Evolutionary conservation across 2,888 invertebrate species (phyloP), one percentile per base, ranked within the genome.

Genomic region (Erannis defoliaria): DNA sequence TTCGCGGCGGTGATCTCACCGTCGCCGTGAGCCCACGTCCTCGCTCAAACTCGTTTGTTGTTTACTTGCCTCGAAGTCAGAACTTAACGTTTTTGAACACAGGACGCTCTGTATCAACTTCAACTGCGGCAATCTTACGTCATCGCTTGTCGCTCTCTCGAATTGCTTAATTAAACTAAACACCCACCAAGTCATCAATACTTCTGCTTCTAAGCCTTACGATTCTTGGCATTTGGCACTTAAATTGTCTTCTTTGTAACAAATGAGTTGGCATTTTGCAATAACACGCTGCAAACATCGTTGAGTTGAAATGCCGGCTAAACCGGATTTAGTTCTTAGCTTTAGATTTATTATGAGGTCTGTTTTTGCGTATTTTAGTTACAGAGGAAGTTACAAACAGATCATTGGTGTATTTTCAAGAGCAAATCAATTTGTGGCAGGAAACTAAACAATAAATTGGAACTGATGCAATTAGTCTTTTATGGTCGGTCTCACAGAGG

Each of bases 1-100:
- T 89, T 89, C 82, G 80, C 80, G 78, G 86, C 88, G 92, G 79
- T 92, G 92, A 93, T 92, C 90, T 93, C 92, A 92, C 81, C 88
- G 81, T 62, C 74, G 73, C 75, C 74, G 73, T 75, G 81, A 78
- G 82, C 88, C 87, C 86, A 89, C 91, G 91, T 90, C 91, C 91
- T 91, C 77, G 77, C 75, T 82, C 81, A 90, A 90, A 92, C 92
- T 86, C 84, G 92, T 92, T 92, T 91, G 82, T 84, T 92, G 89
- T 92, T 91, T 90, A 91, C 89, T 89, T 83, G 85, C 71, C 76
- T 72, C 80, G 79, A 83, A 83, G 82, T 83, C 84, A 84, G 76
- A 86, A 86, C 86, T 86, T 86, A 85, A 85, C 84, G 82, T 82
- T 84, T 80, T 73, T 75, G 78, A 83, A 85, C 80, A 81, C 84